Evolutionary conservation across 2,888 invertebrate species (phyloP).

Genomic region (Halocaridina rubra): DNA sequence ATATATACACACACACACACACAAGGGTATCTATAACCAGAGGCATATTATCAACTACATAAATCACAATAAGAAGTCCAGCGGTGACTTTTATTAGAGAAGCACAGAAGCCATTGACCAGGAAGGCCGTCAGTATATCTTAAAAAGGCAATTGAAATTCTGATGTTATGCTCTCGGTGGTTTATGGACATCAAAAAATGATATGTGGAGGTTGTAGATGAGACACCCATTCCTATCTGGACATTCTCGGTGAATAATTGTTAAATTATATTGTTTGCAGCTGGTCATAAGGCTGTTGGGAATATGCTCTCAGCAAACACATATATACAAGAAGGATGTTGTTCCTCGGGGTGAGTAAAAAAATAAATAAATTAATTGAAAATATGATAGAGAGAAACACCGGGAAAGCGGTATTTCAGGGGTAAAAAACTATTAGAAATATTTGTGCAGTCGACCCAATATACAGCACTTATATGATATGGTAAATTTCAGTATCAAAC

Average conservation of each 20-base stretch:
- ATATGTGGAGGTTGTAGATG: constrained; percentile 34
- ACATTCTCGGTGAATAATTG: constrained; percentile 46
- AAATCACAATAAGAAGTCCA: background rate
- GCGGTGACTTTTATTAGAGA: background rate
- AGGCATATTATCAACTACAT: too few relatives aligned
- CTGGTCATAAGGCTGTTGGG: too few relatives aligned
- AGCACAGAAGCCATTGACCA: background rate
- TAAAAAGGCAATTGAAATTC: background rate
- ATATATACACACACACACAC: too few relatives aligned
- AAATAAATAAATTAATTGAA: too few relatives aligned
- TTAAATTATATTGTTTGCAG: constrained; percentile 47
- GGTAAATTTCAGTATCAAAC: too few relatives aligned
- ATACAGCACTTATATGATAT: too few relatives aligned
- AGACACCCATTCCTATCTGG: constrained; percentile 40
- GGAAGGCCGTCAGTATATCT: background rate
- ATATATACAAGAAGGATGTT: background rate
- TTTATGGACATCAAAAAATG: constrained; percentile 6
- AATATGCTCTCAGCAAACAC: background rate
- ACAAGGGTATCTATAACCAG: too few relatives aligned
- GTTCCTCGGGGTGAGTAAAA: too few relatives aligned
- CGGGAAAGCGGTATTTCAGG: too few relatives aligned
- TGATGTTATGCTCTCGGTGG: background rate
- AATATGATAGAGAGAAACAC: too few relatives aligned
- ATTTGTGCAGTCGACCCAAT: too few relatives aligned
- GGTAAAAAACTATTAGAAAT: too few relatives aligned